Base-by-base conservation (phyloP, 2,113 vertebrate species). In the Tetrax tetrax region DNA sequence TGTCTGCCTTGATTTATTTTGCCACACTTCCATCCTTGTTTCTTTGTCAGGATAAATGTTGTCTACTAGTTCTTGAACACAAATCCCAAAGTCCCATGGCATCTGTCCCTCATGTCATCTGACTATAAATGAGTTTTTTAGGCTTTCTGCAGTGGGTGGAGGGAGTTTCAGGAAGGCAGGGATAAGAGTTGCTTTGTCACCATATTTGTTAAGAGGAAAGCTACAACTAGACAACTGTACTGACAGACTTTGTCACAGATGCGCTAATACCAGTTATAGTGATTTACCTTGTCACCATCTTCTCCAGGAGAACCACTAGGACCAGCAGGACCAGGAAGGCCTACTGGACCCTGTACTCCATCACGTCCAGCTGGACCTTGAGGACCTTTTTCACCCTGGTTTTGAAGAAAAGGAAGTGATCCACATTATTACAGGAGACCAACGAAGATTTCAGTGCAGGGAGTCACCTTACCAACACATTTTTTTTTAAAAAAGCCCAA, bases 251-350 rank as follows among this genome's bases (percentile, higher is more conserved):
- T 93, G 48, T 53, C 14, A 60, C 11, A 83, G 28, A 51, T 24
- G 61, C 29, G 76, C 24, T 61, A 38, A 51, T 23, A 29, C 8
- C 6, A 60, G 20, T 56, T 57, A 51, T 11, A 83, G 81, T n/a
- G 38, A 96, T 95, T 90, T 56, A 99, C 99, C 99, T 99, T 99
- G 98, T 99, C 99, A 79, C 99, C 99, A 8, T 99, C 99, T 97
- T 99, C 99, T 97, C 99, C 99, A 1, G 99, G 99, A 90, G 99
- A 99, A 35, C 99, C 99, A 43, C 99, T 99, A 19, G 99, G 99
- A 65, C 99, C 99, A 19, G 99, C 98, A 43, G 99, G 99, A 27
- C 99, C 99, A 0, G 99, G 99, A 69, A 99, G 98, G 91, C 99
- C 99, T 27, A 99, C 99, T 20, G 99, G 99, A 89, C 99, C 99